phyloP scores from a whole-genome alignment of 1,140 invertebrate species.

The Aphidius gifuensis region DNA sequence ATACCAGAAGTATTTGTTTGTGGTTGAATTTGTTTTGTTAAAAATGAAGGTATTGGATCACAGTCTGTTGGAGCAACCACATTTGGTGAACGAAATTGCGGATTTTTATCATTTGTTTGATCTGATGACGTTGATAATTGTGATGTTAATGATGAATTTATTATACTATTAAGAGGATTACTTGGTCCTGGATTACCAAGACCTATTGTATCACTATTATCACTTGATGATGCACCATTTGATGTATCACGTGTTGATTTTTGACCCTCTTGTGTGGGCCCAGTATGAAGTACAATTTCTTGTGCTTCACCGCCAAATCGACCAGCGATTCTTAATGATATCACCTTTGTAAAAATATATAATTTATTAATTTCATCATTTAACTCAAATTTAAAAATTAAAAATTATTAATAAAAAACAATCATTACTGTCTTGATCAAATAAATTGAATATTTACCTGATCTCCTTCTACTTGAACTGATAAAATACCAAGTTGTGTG shows the following conservation, averaged over 20 bases:
- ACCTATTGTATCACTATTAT: conserved; percentile 40
- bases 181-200: conserved; percentile 47
- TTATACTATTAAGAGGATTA: conserved; percentile 38
- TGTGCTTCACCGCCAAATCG: conserved; percentile 69
- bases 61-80: conserved; percentile 78
- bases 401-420: not conserved
- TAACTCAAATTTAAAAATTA: conserved; percentile 18
- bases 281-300: conserved; percentile 70
- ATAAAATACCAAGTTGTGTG: conserved; percentile 87
- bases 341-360: conserved; percentile 54
- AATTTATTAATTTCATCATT: too few relatives aligned
- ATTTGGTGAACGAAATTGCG: conserved; percentile 75
- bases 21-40: conserved; percentile 45
- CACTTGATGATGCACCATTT: conserved; percentile 34
- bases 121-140: conserved; percentile 47
- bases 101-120: conserved; percentile 45
- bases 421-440: not conserved
- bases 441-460: conserved; percentile 60
- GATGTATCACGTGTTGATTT: conserved; percentile 41
- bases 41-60: conserved; percentile 57
- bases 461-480: conserved; percentile 94
- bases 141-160: too few relatives aligned
- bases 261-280: conserved; percentile 43
- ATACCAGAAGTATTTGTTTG: conserved; percentile 36
- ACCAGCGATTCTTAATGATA: conserved; percentile 82